phyloP scores from a whole-genome alignment of 2,113 vertebrate genomes.

The Cochlearius cochlearius region DNA sequence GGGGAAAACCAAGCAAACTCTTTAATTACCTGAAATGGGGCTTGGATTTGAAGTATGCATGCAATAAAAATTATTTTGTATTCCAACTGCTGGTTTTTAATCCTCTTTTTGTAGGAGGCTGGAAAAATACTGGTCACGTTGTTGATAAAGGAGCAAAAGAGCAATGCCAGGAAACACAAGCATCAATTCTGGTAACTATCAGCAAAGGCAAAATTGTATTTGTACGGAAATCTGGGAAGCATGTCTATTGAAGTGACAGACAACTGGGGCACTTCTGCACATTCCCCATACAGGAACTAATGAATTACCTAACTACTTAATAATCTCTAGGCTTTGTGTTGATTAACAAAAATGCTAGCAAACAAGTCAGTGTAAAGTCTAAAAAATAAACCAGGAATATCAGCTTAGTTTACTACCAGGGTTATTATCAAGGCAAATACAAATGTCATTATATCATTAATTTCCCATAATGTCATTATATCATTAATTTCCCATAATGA shows the following conservation, averaged over 20 bases:
- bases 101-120: neutral
- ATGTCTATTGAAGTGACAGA: neutral
- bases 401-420: neutral
- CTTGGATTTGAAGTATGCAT: neutral
- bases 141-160: neutral
- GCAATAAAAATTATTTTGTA: neutral
- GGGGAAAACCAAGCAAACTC: neutral
- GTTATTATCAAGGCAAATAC: neutral
- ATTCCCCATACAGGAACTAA: neutral
- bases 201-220: neutral
- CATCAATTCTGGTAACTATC: neutral
- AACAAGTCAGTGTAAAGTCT: neutral
- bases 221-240: neutral
- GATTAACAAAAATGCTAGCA: neutral
- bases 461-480: neutral
- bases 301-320: constrained; percentile 3
- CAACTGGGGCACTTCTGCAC: neutral
- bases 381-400: neutral
- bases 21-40: neutral
- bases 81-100: neutral
- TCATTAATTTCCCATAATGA: neutral
- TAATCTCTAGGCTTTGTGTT: neutral
- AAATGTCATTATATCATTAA: neutral
- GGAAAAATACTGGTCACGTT: neutral
- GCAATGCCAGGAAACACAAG: neutral